Conservation (phyloP, 2,888 invertebrate genomes). For the Andrena trimmerana region DNA sequence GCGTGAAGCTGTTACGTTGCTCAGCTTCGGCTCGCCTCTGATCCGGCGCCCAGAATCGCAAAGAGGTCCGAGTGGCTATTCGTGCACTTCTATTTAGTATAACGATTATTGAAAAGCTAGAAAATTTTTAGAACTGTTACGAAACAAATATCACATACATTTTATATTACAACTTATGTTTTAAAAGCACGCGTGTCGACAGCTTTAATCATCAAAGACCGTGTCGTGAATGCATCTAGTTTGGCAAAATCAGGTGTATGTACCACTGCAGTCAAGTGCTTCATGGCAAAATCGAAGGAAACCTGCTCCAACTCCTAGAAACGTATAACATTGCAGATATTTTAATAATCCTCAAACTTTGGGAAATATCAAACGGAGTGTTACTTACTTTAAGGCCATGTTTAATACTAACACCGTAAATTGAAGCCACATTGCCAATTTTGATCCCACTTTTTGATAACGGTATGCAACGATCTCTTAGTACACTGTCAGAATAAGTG, state of each 20-base stretch:
- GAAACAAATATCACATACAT: neutral
- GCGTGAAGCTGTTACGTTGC: no score
- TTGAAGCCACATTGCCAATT: slow-evolving; percentile 87
- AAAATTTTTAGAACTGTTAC: neutral
- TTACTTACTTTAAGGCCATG: slow-evolving; percentile 85
- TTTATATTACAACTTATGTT: slow-evolving; percentile 79
- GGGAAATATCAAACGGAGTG: neutral
- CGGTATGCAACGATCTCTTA: slow-evolving; percentile 87
- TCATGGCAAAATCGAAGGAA: slow-evolving; percentile 88
- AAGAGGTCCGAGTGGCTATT: no score
- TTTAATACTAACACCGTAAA: slow-evolving; percentile 87
- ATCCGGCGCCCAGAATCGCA: no score
- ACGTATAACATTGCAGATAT: neutral
- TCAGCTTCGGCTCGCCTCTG: no score
- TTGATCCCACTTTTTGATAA: slow-evolving; percentile 87
- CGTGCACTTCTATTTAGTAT: no score
- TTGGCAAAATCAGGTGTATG: slow-evolving; percentile 87
- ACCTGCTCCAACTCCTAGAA: slow-evolving; percentile 87
- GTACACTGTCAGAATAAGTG: slow-evolving; percentile 87
- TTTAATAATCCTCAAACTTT: neutral
- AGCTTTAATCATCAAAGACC: slow-evolving; percentile 86
- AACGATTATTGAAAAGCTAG: neutral
- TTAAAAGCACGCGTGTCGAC: slow-evolving; percentile 84
- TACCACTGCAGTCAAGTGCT: slow-evolving; percentile 88
- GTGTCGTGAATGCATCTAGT: slow-evolving; percentile 86